These are phyloP conservation scores for Leucophora obtusa DNA, from an alignment of 2,888 invertebrate genomes.

Conservation along the genomic window DNA sequence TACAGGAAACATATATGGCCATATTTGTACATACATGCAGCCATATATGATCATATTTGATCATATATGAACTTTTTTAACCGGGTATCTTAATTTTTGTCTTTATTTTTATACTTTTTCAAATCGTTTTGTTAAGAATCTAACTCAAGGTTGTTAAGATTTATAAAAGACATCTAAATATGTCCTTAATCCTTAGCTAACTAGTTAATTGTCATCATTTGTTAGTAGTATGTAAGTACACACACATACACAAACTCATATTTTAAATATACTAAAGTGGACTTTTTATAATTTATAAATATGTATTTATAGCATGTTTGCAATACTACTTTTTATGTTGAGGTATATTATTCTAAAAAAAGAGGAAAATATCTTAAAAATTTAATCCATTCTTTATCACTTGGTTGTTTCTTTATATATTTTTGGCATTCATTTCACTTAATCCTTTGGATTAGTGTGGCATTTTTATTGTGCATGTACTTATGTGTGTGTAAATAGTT, in stretches of 20 bases:
- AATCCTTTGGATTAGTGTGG: constrained; percentile 43
- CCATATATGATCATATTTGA: too few relatives aligned
- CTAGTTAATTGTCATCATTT: constrained; percentile 58
- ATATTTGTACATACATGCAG: too few relatives aligned
- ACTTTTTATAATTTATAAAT: not conserved
- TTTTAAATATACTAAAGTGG: not conserved
- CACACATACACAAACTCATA: not conserved
- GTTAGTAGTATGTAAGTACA: constrained; percentile 4
- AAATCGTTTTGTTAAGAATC: constrained; percentile 37
- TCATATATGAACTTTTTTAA: too few relatives aligned
- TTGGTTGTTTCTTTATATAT: not conserved
- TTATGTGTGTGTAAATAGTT: not conserved
- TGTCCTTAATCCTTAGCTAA: constrained; percentile 55
- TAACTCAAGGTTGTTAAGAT: constrained; percentile 45
- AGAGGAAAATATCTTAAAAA: not conserved
- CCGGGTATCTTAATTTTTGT: too few relatives aligned
- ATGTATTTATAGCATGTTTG: not conserved
- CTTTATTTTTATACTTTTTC: not conserved
- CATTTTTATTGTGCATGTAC: constrained; percentile 3
- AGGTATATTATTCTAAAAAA: not conserved
- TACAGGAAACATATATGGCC: too few relatives aligned
- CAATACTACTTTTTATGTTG: not conserved
- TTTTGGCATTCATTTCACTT: constrained; percentile 51
- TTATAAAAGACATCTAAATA: constrained; percentile 16
- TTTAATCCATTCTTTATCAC: constrained; percentile 4